phyloP scores from a whole-genome alignment of 2,797 vertebrate genomes.

The Trachops cirrhosus region DNA sequence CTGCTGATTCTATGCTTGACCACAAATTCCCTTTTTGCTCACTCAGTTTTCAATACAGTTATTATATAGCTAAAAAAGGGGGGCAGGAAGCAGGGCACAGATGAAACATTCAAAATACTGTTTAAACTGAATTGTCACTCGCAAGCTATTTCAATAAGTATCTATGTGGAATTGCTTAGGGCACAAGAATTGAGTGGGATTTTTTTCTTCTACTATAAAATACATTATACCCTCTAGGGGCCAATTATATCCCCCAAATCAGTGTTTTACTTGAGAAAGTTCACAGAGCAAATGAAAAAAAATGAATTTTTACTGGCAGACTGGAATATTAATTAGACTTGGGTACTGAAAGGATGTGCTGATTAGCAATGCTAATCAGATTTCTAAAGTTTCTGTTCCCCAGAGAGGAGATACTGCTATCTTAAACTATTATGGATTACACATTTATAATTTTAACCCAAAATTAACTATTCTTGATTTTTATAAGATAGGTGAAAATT shows the following conservation, averaged over 20 bases:
- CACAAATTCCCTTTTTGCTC: neutral
- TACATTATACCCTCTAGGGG: constrained; percentile 46
- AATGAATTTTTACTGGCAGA: constrained; percentile 67
- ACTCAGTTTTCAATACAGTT: neutral
- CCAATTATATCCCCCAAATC: constrained; percentile 67
- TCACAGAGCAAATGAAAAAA: constrained; percentile 72
- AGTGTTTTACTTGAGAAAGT: constrained; percentile 72
- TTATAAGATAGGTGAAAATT: neutral
- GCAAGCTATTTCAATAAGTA: constrained; percentile 31
- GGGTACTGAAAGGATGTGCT: constrained; percentile 46
- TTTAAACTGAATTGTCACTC: constrained; percentile 45
- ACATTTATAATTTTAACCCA: constrained; percentile 66
- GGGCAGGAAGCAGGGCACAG: neutral
- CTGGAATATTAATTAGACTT: constrained; percentile 72
- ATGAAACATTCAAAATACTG: neutral
- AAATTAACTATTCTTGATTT: constrained; percentile 56
- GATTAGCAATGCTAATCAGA: constrained; percentile 71
- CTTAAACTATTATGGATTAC: constrained; percentile 51
- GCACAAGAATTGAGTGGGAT: neutral
- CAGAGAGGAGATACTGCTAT: constrained; percentile 52
- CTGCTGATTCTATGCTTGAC: neutral
- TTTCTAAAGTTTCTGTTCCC: constrained; percentile 57
- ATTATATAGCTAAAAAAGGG: neutral
- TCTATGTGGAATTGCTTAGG: constrained; percentile 37
- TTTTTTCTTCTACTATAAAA: constrained; percentile 43